Evolutionary conservation across 64 coral and sea anemone species (phyloP), one percentile per base, ranked within the genome.

Genomic region (Astreopora myriophthalma): DNA sequence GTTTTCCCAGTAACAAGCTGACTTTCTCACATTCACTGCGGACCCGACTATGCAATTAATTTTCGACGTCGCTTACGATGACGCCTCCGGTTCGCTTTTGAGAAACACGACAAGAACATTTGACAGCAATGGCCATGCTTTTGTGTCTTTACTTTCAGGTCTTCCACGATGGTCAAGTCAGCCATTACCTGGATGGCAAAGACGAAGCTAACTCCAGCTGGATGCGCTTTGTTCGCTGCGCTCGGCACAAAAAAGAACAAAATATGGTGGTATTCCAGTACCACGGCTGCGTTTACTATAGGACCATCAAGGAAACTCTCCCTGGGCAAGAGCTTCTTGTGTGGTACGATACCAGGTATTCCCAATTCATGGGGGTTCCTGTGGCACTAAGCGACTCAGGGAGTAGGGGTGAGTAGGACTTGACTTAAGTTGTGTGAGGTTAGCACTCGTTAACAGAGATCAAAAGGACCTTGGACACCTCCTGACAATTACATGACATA

Each of bases 241-340:
- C 97, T 51, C 73, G 97, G 3, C 97, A 99, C 74, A 95, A 95
- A 64, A 96, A 96, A 32, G 97, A 99, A 55, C 97, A 99, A 60
- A 99, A 99, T 82, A 99, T 99, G 97, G 97, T 99, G 12, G 90
- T 99, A 2, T 99, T 99, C 48, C 97, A 99, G 33, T 99, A 99
- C 19, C 97, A 99, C 63, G 97, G 97, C 1, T 99, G 97, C 22
- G 94, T 99, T 8, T 99, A 99, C 34, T 99, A 99, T 46, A 88
- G 97, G 40, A 99, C 97, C 6, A 94, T 93, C 74, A 87, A 88
- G 25, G 97, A 99, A 33, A 87, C 96, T n/a, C 79, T 96, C 32
- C 86, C 94, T 23, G 97, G 97, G 6, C 94, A 99, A 36, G 97
- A 99, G 61, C 68, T 99, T 20, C 58, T 99, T 28, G 97, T 99